Percentiles rank a stretch among this genome's conserved stretches.
Conservation (phyloP, 2,888 invertebrate genomes). For the Dusona sp. region DNA sequence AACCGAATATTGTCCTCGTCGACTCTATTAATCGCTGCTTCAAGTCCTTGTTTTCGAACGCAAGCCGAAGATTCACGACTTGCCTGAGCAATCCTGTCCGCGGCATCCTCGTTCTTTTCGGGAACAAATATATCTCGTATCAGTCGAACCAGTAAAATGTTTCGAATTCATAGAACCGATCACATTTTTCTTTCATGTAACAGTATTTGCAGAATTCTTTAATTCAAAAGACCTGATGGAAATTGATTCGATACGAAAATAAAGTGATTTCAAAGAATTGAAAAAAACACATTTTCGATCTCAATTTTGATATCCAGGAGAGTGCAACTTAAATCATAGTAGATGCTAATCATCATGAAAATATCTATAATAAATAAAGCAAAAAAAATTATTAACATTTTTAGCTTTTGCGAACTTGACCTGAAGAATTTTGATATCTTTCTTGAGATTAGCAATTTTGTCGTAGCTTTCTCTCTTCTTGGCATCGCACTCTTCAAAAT, state of each 20-base stretch:
- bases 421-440: constrained; percentile 89
- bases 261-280: background rate
- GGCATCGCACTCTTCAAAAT: constrained; percentile 92
- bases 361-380: too few species aligned
- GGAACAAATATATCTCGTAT: background rate
- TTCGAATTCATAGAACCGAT: too few species aligned
- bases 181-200: too few species aligned
- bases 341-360: background rate
- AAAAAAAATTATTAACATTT: constrained; percentile 78
- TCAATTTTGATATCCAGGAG: background rate
- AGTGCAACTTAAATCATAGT: too few species aligned
- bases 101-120: constrained; percentile 79
- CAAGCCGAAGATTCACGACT: constrained; percentile 76
- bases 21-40: constrained; percentile 76
- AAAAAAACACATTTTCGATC: background rate
- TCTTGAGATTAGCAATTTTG: constrained; percentile 90
- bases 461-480: constrained; percentile 90
- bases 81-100: constrained; percentile 73
- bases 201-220: background rate
- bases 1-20: constrained; percentile 81
- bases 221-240: background rate
- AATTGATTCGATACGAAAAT: too few species aligned
- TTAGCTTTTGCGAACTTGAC: constrained; percentile 87
- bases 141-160: background rate
- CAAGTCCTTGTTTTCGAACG: constrained; percentile 77